A percentile compares a stretch with the other conserved stretches of the same genome.
Evolutionary conservation across 2,797 vertebrate genomes (phyloP).

Genomic region (Anolis apletophallus): DNA sequence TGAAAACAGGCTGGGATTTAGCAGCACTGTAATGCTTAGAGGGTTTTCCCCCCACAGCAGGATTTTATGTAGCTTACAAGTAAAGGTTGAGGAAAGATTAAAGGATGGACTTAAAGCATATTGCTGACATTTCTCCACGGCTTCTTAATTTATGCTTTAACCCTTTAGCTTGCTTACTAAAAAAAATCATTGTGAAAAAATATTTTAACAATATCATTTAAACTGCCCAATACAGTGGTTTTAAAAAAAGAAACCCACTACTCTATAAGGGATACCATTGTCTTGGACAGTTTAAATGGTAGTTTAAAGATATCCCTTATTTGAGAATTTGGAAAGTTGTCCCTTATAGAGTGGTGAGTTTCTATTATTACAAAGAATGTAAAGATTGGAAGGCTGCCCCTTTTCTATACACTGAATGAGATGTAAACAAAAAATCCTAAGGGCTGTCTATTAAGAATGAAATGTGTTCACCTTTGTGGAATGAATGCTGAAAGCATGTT

Average conservation of each 20-base stretch:
- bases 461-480: too few species aligned
- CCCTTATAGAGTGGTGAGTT: too few species aligned
- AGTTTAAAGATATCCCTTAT: not conserved
- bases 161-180: constrained; percentile 2
- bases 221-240: too few species aligned
- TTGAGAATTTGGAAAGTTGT: too few species aligned
- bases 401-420: too few species aligned
- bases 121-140: constrained; percentile 18
- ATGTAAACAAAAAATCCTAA: too few species aligned
- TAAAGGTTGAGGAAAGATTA: constrained; percentile 4
- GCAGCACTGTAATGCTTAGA: not conserved
- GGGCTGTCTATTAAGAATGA: too few species aligned
- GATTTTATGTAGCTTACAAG: constrained; percentile 22
- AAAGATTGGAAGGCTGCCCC: too few species aligned
- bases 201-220: too few species aligned
- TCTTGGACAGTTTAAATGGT: not conserved
- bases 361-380: too few species aligned
- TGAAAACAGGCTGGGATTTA: not conserved
- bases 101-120: constrained; percentile 4
- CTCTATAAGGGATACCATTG: not conserved
- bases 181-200: not conserved
- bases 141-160: not conserved
- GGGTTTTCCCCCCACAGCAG: not conserved
- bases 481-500: too few species aligned
- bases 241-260: too few species aligned